Evolutionary conservation across 2,113 vertebrate genomes (phyloP).

Genomic region (Pitta sordida): DNA sequence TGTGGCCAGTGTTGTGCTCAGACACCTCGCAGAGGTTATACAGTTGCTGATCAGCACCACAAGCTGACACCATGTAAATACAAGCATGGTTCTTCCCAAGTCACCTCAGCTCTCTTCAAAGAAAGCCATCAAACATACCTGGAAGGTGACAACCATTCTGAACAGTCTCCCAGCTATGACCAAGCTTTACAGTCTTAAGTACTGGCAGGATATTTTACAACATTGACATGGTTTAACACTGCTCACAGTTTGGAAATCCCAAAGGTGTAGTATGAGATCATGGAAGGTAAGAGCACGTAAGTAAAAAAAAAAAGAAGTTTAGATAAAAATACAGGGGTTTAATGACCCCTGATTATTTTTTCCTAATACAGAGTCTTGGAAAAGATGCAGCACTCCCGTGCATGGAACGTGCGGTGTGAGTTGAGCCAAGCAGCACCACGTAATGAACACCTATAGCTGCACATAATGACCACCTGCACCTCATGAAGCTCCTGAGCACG

Average conservation of each 20-base stretch:
- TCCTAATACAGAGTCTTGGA: neutral
- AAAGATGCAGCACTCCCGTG: neutral
- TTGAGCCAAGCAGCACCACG: neutral
- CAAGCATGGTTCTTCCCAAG: neutral
- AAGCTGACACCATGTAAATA: neutral
- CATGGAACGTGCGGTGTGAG: neutral
- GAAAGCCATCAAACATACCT: neutral
- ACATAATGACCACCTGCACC: neutral
- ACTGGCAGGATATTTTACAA: neutral
- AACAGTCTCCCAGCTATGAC: neutral
- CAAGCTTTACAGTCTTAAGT: neutral
- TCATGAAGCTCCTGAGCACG: neutral
- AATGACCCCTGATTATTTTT: neutral
- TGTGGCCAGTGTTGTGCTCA: neutral
- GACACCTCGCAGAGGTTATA: neutral
- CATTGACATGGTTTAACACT: neutral
- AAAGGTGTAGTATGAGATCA: neutral
- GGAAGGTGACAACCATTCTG: neutral
- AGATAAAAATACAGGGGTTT: neutral
- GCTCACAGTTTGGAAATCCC: neutral
- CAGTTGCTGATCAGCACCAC: neutral
- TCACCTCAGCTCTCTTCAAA: neutral
- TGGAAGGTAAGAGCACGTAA: fast-evolving
- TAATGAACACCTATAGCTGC: neutral
- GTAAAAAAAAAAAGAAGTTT: neutral